Evolutionary conservation across 1,140 invertebrate species (phyloP).

Genomic region (Penaeus indicus): DNA sequence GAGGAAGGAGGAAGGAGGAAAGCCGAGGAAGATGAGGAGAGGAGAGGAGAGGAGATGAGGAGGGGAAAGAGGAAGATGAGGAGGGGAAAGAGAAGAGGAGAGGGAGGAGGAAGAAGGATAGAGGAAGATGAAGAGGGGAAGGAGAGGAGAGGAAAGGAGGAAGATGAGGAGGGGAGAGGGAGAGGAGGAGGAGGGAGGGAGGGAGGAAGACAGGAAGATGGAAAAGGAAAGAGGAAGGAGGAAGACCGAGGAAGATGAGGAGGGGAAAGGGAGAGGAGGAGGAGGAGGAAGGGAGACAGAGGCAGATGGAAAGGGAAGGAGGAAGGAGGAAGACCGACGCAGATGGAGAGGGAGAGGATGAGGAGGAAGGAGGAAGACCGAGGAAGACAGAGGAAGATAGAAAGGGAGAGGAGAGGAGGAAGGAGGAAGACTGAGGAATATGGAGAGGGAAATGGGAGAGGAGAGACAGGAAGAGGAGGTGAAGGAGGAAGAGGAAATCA

Average conservation of each 20-base stretch:
- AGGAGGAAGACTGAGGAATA: neutral
- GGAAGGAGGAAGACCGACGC: neutral
- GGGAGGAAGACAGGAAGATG: no score
- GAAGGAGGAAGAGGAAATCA: neutral
- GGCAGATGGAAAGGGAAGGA: neutral
- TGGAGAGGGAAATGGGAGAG: neutral
- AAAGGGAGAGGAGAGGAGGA: neutral
- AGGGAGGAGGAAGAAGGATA: neutral
- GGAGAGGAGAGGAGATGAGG: no score
- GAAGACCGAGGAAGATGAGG: neutral
- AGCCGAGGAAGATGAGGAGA: no score
- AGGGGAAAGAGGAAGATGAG: no score
- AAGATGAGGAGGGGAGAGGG: no score
- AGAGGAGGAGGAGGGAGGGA: slow-evolving; percentile 12
- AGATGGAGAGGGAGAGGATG: slow-evolving; percentile 7
- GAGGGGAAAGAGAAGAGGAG: no score
- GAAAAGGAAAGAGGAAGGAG: neutral
- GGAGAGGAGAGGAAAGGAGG: neutral
- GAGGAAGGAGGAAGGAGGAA: no score
- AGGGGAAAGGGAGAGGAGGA: slow-evolving; percentile 11
- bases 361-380: slow-evolving; percentile 17
- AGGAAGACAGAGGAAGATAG: neutral
- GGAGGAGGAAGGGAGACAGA: no score
- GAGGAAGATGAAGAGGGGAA: neutral
- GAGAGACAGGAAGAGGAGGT: slow-evolving; percentile 29